Conservation (phyloP, 2,888 invertebrate species). For the Aradus depressus region DNA sequence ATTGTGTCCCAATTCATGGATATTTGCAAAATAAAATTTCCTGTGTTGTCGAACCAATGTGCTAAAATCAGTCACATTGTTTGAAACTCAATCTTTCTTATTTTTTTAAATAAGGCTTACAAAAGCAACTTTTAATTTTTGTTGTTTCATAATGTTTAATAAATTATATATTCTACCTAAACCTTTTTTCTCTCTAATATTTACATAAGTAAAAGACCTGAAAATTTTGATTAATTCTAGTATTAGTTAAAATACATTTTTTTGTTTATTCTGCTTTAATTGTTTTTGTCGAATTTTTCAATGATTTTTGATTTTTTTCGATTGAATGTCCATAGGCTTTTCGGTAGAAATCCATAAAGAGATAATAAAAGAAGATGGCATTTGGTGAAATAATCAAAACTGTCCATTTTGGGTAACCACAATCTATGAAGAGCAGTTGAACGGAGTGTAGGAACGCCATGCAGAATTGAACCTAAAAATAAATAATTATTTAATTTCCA, state of each 20-base stretch:
- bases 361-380: constrained; percentile 40
- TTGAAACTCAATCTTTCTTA: too few relatives aligned
- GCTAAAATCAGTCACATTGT: too few relatives aligned
- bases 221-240: not conserved
- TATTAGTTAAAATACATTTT: not conserved
- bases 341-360: constrained; percentile 44
- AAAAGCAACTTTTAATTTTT: too few relatives aligned
- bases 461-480: constrained; percentile 34
- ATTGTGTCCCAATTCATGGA: too few relatives aligned
- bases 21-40: too few relatives aligned
- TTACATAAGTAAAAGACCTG: too few relatives aligned
- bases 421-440: constrained; percentile 34
- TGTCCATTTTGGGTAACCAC: constrained; percentile 33
- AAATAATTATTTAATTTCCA: too few relatives aligned
- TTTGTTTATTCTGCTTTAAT: not conserved
- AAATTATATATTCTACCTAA: too few relatives aligned
- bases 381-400: constrained; percentile 34
- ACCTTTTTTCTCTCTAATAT: too few relatives aligned
- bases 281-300: not conserved
- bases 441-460: constrained; percentile 33
- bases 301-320: not conserved
- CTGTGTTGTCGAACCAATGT: too few relatives aligned
- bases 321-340: constrained; percentile 35
- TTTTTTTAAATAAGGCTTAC: too few relatives aligned
- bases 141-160: too few relatives aligned